Evolutionary conservation across 2,113 vertebrate genomes (phyloP).

Genomic region (Datnioides undecimradiatus): DNA sequence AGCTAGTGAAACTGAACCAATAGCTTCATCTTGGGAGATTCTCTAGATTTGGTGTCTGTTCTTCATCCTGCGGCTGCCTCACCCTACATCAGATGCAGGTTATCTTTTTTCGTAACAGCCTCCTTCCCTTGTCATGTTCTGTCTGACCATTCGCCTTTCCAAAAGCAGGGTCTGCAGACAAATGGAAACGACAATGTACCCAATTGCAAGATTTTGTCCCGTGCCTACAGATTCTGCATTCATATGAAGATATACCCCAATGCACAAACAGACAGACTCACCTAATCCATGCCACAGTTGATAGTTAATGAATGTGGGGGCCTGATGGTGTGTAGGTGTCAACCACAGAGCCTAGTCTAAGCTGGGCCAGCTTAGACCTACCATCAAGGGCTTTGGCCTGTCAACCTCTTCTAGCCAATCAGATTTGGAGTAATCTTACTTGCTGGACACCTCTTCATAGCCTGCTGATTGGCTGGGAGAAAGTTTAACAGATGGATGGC

Average conservation of each 20-base stretch:
- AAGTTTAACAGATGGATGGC: slow-evolving; percentile 38
- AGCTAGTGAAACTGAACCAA: neutral
- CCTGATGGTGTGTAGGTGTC: slow-evolving; percentile 52
- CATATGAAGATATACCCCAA: neutral
- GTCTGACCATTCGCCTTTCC: slow-evolving; percentile 19
- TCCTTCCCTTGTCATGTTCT: neutral
- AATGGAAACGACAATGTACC: no score
- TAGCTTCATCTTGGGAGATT: neutral
- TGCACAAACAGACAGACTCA: slow-evolving; percentile 24
- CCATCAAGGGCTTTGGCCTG: slow-evolving; percentile 54
- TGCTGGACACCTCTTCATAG: slow-evolving; percentile 12
- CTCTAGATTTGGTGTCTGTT: neutral
- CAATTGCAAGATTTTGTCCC: no score
- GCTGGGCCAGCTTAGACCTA: slow-evolving; percentile 36
- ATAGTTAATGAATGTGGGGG: slow-evolving; percentile 31
- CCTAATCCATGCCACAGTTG: slow-evolving; percentile 42
- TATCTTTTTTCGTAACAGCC: neutral
- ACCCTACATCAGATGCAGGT: neutral
- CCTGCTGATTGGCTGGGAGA: slow-evolving; percentile 30
- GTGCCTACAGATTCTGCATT: no score
- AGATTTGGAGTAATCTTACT: slow-evolving; percentile 33
- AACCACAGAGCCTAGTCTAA: slow-evolving; percentile 38
- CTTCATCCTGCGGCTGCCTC: neutral
- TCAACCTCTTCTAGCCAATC: slow-evolving; percentile 42
- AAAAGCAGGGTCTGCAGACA: no score